Evolutionary conservation across 2,888 invertebrate species (phyloP).

Genomic region (Dilophus febrilis): DNA sequence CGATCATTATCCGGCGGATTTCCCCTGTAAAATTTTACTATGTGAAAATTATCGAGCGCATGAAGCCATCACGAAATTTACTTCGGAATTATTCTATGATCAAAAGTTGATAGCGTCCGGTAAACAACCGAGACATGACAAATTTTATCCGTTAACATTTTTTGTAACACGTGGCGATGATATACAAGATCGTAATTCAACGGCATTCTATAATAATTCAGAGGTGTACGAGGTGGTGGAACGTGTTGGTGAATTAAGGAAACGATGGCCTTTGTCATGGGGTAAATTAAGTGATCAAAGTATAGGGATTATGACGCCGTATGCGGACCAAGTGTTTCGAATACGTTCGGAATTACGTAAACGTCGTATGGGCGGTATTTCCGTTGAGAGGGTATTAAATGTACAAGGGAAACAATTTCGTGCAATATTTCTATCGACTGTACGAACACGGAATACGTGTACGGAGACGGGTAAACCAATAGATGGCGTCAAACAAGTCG

Average conservation of each 20-base stretch:
- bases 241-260: constrained; percentile 50
- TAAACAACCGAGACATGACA: constrained; percentile 49
- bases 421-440: constrained; percentile 61
- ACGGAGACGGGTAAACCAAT: constrained; percentile 22
- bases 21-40: constrained; percentile 60
- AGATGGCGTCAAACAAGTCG: constrained; percentile 21
- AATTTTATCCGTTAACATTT: constrained; percentile 58
- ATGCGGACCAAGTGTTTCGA: constrained; percentile 60
- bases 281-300: constrained; percentile 58
- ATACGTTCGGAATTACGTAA: constrained; percentile 62
- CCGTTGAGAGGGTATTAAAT: constrained; percentile 67
- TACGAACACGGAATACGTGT: constrained; percentile 55
- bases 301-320: constrained; percentile 73
- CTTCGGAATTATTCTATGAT: constrained; percentile 67
- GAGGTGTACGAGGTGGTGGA: constrained; percentile 70
- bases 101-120: constrained; percentile 57
- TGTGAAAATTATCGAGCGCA: constrained; percentile 74
- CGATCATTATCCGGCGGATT: constrained; percentile 53
- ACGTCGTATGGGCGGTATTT: constrained; percentile 51
- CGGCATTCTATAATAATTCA: constrained; percentile 65
- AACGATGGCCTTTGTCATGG: constrained; percentile 58
- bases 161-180: constrained; percentile 67
- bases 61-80: constrained; percentile 62
- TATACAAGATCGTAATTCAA: constrained; percentile 58
- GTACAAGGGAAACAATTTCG: constrained; percentile 79